Evolutionary conservation across 2,113 vertebrate species (phyloP), one percentile per base, ranked within the genome.

Genomic region (Sminthopsis crassicaudata): DNA sequence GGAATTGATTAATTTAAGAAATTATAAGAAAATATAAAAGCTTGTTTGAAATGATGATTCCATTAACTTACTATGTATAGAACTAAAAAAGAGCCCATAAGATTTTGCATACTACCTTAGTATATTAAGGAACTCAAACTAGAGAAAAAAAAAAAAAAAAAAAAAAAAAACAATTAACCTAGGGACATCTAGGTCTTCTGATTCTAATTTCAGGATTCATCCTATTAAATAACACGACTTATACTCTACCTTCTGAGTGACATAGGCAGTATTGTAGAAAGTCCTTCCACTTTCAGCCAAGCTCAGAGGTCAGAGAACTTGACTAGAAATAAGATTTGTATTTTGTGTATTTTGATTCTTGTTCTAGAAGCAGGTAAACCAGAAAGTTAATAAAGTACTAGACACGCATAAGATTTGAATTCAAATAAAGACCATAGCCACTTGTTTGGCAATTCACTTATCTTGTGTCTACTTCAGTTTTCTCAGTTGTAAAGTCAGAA

Each of bases 281-380:
- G 14, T 14, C 36, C 36, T 50, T 50, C 50, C 50, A 50, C 7
- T 50, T 50, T 50, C 50, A 84, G n/a, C 1, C 36, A n/a, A 76
- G 6, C 0, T 76, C 67, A 84, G 36, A 76, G 1, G 36, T 42
- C n/a, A 84, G 67, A 84, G 36, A 5, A 42, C 6, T 84, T 84
- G 67, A 84, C 16, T 84, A 8, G 36, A 84, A 84, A 84, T 23
- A 67, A 36, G 14, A 84, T 19, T 84, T 84, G 27, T 60, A 30
- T 30, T 60, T 14, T 60, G 57, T 60, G 7, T 23, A 42, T 42
- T 42, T 42, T 42, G 16, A 84, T 84, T 26, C 36, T 84, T 84
- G 14, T 0, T 6, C 36, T 42, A 42, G 14, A 42, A n/a, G 14
- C 0, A 8, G 36, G 14, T 36, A 16, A 3, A 3, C n/a, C 27